Evolutionary conservation across 2,113 vertebrate species (phyloP), one percentile per base, ranked within the genome.

Genomic region (Scophthalmus maximus): DNA sequence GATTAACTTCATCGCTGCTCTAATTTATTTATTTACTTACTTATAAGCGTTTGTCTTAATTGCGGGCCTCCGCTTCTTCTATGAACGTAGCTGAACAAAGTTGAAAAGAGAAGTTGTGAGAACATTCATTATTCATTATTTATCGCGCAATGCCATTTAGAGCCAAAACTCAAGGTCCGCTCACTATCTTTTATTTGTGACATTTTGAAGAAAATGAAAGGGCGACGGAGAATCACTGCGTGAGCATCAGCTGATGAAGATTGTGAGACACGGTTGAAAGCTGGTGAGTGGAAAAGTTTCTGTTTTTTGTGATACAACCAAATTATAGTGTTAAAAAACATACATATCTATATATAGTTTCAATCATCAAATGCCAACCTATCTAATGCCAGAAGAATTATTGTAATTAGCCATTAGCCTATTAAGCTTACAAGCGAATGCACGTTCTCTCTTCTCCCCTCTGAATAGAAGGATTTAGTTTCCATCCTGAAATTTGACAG

Each of bases 31-130:
- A 17, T 57, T 44, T 64, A 46, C 36, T 15, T n/a, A 57, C 47
- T 15, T n/a, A 57, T 42, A 67, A 61, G 47, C 47, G 52, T 76
- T 84, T 81, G 71, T 86, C 67, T 86, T 76, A 71, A 78, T 63
- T 8, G 22, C 26, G 27, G 15, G 44, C 59, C 44, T 10, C 6
- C 50, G 56, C 12, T 64, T 53, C 3, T 36, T 46, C 36, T 34
- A 12, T 22, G 15, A 64, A 34, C 6, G n/a, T n/a, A 52, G 42
- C 64, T 23, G 50, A 42, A 36, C 0, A 8, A 8, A 5, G 30
- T 32, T 20, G 22, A 17, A 40, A 56, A 40, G 36, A 40, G 17
- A 59, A n/a, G 44, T 8, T 44, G 49, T 25, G 27, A 47, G 42
- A 40, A 69, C n/a, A n/a, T n/a, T n/a, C n/a, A n/a, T n/a, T n/a